A percentile compares a stretch with the other conserved stretches of the same genome.
Conservation (phyloP, 2,888 invertebrate species). For the Drosophila infuscata region DNA sequence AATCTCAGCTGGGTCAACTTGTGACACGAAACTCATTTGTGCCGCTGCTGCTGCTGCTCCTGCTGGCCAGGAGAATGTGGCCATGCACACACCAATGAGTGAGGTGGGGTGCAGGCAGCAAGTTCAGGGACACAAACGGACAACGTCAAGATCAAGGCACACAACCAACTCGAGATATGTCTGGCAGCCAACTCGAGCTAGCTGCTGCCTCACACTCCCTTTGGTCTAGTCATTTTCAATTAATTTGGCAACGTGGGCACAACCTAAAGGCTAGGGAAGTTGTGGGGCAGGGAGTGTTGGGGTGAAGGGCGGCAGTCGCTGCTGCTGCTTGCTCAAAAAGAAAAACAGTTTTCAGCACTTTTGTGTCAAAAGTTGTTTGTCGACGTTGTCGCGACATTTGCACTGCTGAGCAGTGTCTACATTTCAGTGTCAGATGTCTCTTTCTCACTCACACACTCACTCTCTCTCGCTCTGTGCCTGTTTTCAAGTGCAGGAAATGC, state of each 20-base stretch:
- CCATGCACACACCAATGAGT: neutral
- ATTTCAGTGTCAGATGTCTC: conserved; percentile 14
- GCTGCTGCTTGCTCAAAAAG: conserved; percentile 31
- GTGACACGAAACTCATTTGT: conserved; percentile 78
- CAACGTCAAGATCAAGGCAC: conserved; percentile 73
- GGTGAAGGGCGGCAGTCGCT: neutral
- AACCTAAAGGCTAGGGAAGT: neutral
- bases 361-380: conserved; percentile 75
- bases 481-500: conserved; percentile 74
- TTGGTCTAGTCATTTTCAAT: conserved; percentile 77
- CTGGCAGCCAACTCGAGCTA: conserved; percentile 8
- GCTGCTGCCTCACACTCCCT: conserved; percentile 15
- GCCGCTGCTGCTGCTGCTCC: conserved; percentile 31
- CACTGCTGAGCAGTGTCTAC: conserved; percentile 28
- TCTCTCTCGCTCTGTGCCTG: conserved; percentile 10
- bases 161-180: conserved; percentile 45
- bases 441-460: neutral
- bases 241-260: conserved; percentile 71
- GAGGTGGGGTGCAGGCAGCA: conserved; percentile 31
- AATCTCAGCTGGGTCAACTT: conserved; percentile 78
- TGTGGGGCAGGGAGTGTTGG: neutral
- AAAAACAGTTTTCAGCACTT: conserved; percentile 77
- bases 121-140: conserved; percentile 69
- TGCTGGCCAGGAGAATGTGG: conserved; percentile 27
- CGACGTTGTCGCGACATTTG: conserved; percentile 74